Evolutionary conservation across 2,797 vertebrate genomes (phyloP).

Genomic region (Siniperca undulata): DNA sequence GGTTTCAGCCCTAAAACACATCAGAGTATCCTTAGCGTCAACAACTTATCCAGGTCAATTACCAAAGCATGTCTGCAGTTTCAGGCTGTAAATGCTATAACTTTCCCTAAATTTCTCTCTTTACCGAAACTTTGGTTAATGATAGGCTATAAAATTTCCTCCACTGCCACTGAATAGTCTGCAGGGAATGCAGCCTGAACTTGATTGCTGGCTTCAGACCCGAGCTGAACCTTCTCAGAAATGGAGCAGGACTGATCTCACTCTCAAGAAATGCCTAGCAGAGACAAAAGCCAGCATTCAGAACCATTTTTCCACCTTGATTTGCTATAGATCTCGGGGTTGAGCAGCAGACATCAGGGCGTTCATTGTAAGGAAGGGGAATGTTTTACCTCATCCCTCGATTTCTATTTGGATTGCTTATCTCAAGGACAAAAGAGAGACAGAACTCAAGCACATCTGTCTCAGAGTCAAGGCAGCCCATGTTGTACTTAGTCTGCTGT

Average conservation of each 20-base stretch:
- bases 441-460: conserved; percentile 41
- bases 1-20: not conserved
- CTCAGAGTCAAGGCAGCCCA: conserved; percentile 12
- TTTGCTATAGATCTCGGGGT: conserved; percentile 58
- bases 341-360: conserved; percentile 53
- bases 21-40: not conserved
- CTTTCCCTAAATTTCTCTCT: conserved; percentile 30
- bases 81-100: conserved; percentile 14
- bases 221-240: conserved; percentile 67
- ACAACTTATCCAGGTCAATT: conserved; percentile 17
- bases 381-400: conserved; percentile 20
- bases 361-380: conserved; percentile 22
- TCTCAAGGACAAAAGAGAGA: conserved; percentile 23
- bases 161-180: conserved; percentile 34
- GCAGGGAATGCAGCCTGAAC: conserved; percentile 49
- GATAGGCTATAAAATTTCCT: conserved; percentile 49
- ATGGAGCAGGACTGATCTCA: conserved; percentile 70
- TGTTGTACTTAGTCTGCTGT: conserved; percentile 24
- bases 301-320: conserved; percentile 51
- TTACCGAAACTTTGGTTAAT: conserved; percentile 56
- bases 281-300: conserved; percentile 76
- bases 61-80: conserved; percentile 7
- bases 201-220: conserved; percentile 53
- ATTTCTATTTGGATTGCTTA: conserved; percentile 38
- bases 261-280: conserved; percentile 61